A percentile compares a stretch with the other conserved stretches of the same genome.
Conservation (phyloP, 2,113 vertebrate genomes). For the Cavia aperea region DNA sequence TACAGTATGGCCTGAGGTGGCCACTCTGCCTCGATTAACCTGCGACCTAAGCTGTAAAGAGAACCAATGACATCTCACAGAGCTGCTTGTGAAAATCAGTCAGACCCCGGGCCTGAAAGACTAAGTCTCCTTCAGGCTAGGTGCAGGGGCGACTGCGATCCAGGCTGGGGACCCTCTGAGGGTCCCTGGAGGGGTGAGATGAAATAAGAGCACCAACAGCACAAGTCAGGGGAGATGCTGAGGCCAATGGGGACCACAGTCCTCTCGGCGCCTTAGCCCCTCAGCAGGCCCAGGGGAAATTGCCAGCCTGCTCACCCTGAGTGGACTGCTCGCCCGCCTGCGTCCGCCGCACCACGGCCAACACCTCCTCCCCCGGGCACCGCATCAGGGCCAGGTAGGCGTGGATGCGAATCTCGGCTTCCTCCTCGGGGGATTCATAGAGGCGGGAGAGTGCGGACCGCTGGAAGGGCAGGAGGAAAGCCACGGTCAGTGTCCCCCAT, state of each 20-base stretch:
- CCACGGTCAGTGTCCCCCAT: background rate
- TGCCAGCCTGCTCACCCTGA: constrained; percentile 79
- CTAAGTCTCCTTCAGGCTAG: background rate
- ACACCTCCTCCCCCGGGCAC: constrained; percentile 79
- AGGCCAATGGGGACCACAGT: background rate
- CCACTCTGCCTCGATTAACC: background rate
- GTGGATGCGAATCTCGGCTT: constrained; percentile 84
- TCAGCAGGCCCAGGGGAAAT: background rate
- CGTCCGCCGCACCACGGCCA: constrained; percentile 77
- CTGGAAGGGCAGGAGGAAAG: background rate
- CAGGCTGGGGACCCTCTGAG: background rate
- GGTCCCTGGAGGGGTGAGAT: background rate
- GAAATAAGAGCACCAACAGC: background rate
- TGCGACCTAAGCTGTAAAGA: background rate
- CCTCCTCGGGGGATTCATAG: background rate
- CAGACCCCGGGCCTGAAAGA: background rate
- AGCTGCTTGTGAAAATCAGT: background rate
- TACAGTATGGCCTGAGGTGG: background rate
- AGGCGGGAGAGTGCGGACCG: background rate
- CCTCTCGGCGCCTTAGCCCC: background rate
- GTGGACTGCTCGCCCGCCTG: constrained; percentile 82
- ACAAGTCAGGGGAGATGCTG: too few species aligned
- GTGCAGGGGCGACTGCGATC: background rate
- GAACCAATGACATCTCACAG: background rate
- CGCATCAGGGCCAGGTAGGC: constrained; percentile 86